Conservation (phyloP, 1,140 invertebrate species). For the Pemphigus obesinymphae region DNA sequence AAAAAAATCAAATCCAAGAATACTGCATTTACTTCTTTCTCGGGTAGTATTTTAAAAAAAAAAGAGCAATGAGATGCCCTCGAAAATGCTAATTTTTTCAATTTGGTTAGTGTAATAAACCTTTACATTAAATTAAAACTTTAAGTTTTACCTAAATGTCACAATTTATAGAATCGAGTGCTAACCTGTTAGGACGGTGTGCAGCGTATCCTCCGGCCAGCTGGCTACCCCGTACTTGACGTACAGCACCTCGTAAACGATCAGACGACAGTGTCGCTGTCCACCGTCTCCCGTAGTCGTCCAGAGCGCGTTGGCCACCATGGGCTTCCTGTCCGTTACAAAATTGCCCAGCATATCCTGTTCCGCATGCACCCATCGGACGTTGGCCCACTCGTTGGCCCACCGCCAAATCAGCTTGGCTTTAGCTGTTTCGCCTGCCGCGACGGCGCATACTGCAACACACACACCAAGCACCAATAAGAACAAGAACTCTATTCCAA, state of each 20-base stretch:
- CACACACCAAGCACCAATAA: not conserved
- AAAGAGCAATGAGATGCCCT: too few relatives aligned
- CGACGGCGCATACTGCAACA: not conserved
- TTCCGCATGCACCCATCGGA: not conserved
- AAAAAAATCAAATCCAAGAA: too few relatives aligned
- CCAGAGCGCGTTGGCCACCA: not conserved
- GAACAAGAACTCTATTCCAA: too few relatives aligned
- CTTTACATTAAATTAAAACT: too few relatives aligned
- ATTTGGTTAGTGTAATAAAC: too few relatives aligned
- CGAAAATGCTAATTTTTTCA: too few relatives aligned
- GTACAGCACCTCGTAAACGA: slow-evolving; percentile 10
- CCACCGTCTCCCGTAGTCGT: not conserved
- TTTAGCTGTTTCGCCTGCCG: not conserved
- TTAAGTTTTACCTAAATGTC: too few relatives aligned
- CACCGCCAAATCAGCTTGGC: not conserved
- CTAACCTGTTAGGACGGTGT: not conserved
- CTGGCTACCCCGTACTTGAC: slow-evolving; percentile 7
- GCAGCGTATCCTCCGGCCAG: not conserved
- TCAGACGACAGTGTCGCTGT: not conserved
- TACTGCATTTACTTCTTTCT: too few relatives aligned
- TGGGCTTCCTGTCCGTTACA: not conserved
- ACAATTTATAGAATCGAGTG: too few relatives aligned
- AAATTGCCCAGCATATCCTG: not conserved
- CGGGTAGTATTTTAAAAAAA: too few relatives aligned
- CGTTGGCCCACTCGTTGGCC: not conserved